phyloP scores from a whole-genome alignment of 2,113 vertebrate species.

The Scalopus aquaticus region DNA sequence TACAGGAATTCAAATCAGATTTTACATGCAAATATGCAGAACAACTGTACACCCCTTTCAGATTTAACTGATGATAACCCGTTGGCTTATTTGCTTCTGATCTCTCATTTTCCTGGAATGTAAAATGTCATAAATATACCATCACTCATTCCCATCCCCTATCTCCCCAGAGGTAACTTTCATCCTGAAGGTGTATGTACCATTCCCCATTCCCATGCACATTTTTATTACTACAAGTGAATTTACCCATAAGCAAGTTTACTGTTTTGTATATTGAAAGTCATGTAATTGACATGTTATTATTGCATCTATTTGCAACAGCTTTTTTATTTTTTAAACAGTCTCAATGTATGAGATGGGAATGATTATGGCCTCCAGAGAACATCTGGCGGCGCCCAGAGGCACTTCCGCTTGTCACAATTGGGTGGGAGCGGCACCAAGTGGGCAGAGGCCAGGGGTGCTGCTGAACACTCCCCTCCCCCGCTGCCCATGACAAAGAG shows the following conservation, averaged over 20 bases:
- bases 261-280: slow-evolving; percentile 1
- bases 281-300: background rate
- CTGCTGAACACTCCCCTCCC: background rate
- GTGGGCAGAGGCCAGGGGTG: background rate
- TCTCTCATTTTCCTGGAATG: background rate
- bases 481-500: background rate
- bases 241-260: background rate
- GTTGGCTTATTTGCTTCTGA: slow-evolving; percentile 26
- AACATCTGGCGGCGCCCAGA: background rate
- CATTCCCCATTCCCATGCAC: background rate
- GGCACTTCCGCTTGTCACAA: background rate
- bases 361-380: no score
- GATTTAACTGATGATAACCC: slow-evolving; percentile 23
- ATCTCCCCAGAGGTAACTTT: background rate
- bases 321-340: background rate
- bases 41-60: background rate
- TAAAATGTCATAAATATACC: slow-evolving; percentile 13
- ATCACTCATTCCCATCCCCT: slow-evolving; percentile 16
- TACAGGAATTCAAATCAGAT: slow-evolving; percentile 17
- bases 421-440: background rate
- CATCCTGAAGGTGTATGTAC: background rate
- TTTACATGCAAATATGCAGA: background rate
- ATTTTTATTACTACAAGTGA: slow-evolving; percentile 45
- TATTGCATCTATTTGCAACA: background rate
- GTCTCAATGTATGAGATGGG: no score